A percentile compares a stretch with the other conserved stretches of the same genome.
Evolutionary conservation across 1,140 invertebrate species (phyloP).

Genomic region (Anthonomus grandis): DNA sequence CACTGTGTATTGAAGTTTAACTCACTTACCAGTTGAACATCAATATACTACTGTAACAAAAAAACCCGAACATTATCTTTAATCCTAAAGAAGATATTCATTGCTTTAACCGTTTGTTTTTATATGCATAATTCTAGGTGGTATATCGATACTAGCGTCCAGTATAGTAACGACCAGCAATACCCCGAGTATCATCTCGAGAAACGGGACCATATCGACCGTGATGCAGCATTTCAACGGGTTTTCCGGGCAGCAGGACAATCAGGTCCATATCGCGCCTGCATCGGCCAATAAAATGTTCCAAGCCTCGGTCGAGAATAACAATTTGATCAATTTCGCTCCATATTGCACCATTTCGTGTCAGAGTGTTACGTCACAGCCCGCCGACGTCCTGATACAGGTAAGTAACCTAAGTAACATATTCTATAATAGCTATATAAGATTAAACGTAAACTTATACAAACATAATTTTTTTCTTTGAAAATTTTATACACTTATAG

Average conservation of each 20-base stretch:
- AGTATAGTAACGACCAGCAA: constrained; percentile 58
- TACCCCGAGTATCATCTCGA: constrained; percentile 50
- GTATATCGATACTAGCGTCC: constrained; percentile 58
- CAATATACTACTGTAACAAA: too few species aligned
- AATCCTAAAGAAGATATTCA: too few species aligned
- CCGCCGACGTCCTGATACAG: constrained; percentile 81
- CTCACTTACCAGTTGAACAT: too few species aligned
- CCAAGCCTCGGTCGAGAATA: constrained; percentile 53
- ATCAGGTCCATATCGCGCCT: constrained; percentile 52
- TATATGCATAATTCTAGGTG: constrained; percentile 46
- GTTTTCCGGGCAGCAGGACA: constrained; percentile 48
- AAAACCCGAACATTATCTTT: too few species aligned
- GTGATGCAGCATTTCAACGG: constrained; percentile 65
- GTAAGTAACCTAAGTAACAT: constrained; percentile 39
- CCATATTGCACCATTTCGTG: constrained; percentile 63
- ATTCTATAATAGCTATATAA: too few species aligned
- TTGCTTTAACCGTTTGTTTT: too few species aligned
- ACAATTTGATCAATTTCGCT: constrained; percentile 81
- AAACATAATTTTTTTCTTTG: too few species aligned
- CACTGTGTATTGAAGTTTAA: too few species aligned
- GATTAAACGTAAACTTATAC: too few species aligned
- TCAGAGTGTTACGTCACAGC: constrained; percentile 76
- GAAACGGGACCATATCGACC: constrained; percentile 50
- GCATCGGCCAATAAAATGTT: constrained; percentile 57
- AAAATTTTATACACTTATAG: too few species aligned